These are phyloP conservation scores for Ascidia mentula DNA, from an alignment of 23 tunicate genomes.

Conservation along the genomic window DNA sequence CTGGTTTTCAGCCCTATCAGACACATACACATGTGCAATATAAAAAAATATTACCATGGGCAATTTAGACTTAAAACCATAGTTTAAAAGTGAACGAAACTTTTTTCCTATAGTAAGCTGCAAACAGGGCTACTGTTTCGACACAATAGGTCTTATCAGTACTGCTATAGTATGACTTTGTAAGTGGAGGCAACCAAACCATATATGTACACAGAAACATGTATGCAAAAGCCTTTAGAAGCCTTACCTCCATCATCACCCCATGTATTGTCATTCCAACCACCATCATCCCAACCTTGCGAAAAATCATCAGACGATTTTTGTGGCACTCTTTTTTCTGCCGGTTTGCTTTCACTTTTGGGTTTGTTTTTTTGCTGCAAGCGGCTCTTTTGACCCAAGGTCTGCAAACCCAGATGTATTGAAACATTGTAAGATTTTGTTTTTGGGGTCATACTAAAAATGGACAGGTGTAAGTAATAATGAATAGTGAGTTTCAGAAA, in stretches of 20 bases:
- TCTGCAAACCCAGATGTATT: neutral
- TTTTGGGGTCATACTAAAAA: neutral
- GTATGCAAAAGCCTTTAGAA: neutral
- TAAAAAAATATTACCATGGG: neutral
- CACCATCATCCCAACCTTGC: conserved; percentile 34
- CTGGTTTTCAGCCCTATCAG: no score
- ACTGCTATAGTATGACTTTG: no score
- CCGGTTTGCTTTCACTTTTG: neutral
- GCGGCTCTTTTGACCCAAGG: neutral
- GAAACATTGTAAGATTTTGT: neutral
- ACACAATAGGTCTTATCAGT: no score
- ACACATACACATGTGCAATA: no score
- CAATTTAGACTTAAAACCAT: neutral
- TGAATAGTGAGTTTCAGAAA: no score
- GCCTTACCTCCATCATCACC: conserved; percentile 3
- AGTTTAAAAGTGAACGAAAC: no score
- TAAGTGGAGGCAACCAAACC: no score
- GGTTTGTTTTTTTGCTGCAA: neutral
- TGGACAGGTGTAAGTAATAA: no score
- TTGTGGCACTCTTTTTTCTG: neutral
- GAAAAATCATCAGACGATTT: neutral
- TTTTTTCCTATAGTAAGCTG: no score
- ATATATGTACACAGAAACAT: neutral
- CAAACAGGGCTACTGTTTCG: no score
- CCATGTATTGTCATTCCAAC: conserved; percentile 39